phyloP scores from a whole-genome alignment of 2,888 invertebrate genomes.

The Lithophane socia region DNA sequence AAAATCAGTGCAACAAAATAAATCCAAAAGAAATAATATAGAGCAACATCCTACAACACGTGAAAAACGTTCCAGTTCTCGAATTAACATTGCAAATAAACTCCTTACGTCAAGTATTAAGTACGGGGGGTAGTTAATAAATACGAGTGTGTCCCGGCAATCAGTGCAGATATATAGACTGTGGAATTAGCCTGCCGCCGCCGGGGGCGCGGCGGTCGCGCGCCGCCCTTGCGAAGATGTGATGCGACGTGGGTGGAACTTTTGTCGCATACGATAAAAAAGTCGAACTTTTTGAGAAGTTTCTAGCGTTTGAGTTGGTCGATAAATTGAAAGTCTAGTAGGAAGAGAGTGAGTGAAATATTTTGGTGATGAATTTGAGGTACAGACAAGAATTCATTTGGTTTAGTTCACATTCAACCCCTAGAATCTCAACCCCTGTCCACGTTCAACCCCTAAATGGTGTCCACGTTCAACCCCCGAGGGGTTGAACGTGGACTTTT shows the following conservation, averaged over 20 bases:
- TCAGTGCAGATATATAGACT: slow-evolving; percentile 87
- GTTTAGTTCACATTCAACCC: too few species aligned
- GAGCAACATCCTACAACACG: slow-evolving; percentile 46
- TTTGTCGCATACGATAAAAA: slow-evolving; percentile 24
- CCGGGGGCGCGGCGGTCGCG: slow-evolving; percentile 68
- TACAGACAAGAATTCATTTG: background rate
- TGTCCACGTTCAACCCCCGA: too few species aligned
- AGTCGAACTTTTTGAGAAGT: slow-evolving; percentile 29
- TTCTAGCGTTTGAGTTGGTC: slow-evolving; percentile 18
- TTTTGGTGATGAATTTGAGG: background rate
- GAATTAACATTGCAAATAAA: slow-evolving; percentile 73
- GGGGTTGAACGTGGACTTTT: too few species aligned
- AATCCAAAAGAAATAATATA: slow-evolving; percentile 30
- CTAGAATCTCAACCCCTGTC: too few species aligned
- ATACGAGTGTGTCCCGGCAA: slow-evolving; percentile 81
- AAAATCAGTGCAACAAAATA: slow-evolving; percentile 27
- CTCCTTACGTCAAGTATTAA: slow-evolving; percentile 72
- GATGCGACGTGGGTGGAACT: slow-evolving; percentile 61
- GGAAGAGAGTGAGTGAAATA: background rate
- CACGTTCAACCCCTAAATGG: too few species aligned
- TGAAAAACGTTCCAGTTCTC: slow-evolving; percentile 54
- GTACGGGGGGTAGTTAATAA: slow-evolving; percentile 78
- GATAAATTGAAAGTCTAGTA: background rate
- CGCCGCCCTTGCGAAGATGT: slow-evolving; percentile 45
- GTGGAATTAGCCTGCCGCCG: slow-evolving; percentile 81